Conservation (phyloP, 2,888 invertebrate genomes). For the Yponomeuta malinellus region DNA sequence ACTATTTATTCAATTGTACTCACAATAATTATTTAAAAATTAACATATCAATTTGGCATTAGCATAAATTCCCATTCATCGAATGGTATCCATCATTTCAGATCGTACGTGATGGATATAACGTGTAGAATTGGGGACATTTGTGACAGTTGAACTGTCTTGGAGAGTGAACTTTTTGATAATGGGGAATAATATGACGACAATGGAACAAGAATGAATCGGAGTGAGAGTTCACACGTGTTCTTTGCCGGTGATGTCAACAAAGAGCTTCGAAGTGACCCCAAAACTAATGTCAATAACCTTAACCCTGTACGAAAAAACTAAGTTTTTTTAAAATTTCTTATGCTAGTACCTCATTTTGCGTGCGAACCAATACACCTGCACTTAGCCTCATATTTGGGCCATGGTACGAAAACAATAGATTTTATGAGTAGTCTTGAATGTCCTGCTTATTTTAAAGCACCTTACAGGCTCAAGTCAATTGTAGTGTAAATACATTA, state of each 20-base stretch:
- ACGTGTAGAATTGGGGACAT: constrained; percentile 39
- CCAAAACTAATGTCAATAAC: constrained; percentile 16
- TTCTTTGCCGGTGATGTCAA: constrained; percentile 46
- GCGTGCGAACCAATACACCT: too few species aligned
- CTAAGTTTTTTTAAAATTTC: neutral
- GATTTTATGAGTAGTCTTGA: too few species aligned
- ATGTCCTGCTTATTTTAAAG: too few species aligned
- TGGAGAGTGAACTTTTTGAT: constrained; percentile 46
- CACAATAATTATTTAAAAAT: constrained; percentile 53
- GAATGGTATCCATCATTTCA: constrained; percentile 54
- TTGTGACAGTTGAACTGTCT: constrained; percentile 68
- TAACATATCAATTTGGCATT: constrained; percentile 67
- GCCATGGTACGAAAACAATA: too few species aligned
- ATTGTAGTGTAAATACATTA: too few species aligned
- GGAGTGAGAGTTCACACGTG: constrained; percentile 69
- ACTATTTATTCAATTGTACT: constrained; percentile 50
- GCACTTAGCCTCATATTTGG: too few species aligned
- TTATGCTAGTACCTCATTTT: too few species aligned
- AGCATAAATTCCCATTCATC: constrained; percentile 64
- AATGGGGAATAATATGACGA: constrained; percentile 30
- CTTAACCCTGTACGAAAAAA: constrained; percentile 1
- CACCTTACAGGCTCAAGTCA: too few species aligned
- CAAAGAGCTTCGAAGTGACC: constrained; percentile 34
- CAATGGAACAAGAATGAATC: constrained; percentile 25
- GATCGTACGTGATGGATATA: constrained; percentile 47